A percentile compares a stretch with the other conserved stretches of the same genome.
These are phyloP conservation scores for Zaprionus taronus DNA, from an alignment of 1,140 invertebrate genomes.

Conservation along the genomic window DNA sequence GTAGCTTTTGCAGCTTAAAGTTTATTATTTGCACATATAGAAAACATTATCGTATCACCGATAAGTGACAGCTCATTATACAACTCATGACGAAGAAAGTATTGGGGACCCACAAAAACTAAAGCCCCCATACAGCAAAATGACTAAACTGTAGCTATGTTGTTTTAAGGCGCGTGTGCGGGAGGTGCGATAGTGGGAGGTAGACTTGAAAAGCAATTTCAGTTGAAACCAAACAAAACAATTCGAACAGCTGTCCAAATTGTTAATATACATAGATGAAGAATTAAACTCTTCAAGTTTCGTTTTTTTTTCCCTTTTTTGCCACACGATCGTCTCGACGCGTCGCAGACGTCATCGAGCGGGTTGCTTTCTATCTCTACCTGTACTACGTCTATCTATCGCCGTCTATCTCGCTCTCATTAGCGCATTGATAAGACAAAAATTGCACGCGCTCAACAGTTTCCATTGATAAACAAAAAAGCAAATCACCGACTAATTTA, in stretches of 20 bases:
- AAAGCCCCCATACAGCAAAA: constrained; percentile 21
- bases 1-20: not conserved
- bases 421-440: constrained; percentile 48
- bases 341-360: constrained; percentile 52
- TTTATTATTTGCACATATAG: not conserved
- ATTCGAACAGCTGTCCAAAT: constrained; percentile 65
- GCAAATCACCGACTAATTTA: constrained; percentile 23
- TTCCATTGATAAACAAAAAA: constrained; percentile 67
- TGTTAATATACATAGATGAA: constrained; percentile 31
- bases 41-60: constrained; percentile 50
- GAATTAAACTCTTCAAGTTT: constrained; percentile 30
- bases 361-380: constrained; percentile 24
- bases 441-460: constrained; percentile 59
- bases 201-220: constrained; percentile 31
- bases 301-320: constrained; percentile 24
- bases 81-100: constrained; percentile 52
- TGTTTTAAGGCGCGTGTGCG: constrained; percentile 40
- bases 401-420: constrained; percentile 1
- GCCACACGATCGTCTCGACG: constrained; percentile 7
- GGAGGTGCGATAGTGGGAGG: constrained; percentile 7
- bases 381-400: not conserved
- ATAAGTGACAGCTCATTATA: constrained; percentile 53
- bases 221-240: constrained; percentile 29
- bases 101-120: constrained; percentile 5
- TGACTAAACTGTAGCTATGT: constrained; percentile 35